phyloP scores from a whole-genome alignment of 2,113 vertebrate genomes.

The Hipposideros armiger region DNA sequence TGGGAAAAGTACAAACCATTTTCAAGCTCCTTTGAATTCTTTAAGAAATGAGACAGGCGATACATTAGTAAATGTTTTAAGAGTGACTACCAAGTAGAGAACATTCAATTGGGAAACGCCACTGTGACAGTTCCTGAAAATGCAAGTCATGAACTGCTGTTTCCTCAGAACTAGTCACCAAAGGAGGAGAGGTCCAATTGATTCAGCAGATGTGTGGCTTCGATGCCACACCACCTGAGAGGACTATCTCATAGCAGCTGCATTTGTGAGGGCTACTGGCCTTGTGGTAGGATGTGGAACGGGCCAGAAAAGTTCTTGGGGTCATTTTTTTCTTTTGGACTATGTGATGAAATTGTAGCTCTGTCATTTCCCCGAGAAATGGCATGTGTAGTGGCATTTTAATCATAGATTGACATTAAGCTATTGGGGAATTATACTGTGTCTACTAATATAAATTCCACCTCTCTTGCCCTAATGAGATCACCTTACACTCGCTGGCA shows the following conservation, averaged over 20 bases:
- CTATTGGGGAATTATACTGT: conserved; percentile 79
- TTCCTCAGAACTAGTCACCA: background rate
- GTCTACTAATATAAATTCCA: conserved; percentile 83
- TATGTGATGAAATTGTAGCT: conserved; percentile 48
- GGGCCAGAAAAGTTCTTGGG: background rate
- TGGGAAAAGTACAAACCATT: background rate
- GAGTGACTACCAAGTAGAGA: background rate
- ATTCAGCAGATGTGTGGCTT: background rate
- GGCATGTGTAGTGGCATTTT: conserved; percentile 57
- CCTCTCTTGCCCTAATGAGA: conserved; percentile 86
- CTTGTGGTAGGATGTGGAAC: background rate
- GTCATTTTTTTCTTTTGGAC: conserved; percentile 17
- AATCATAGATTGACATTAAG: conserved; percentile 72
- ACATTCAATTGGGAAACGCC: background rate
- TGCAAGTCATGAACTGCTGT: background rate
- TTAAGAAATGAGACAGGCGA: background rate
- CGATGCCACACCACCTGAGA: background rate
- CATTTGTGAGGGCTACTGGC: background rate
- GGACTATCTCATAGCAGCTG: background rate
- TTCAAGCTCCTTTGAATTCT: conserved; percentile 13
- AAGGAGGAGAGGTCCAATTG: background rate
- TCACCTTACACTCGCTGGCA: conserved; percentile 86
- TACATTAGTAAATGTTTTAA: conserved; percentile 16
- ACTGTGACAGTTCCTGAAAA: background rate
- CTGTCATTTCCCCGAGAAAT: conserved; percentile 21